Conservation (phyloP, 2,888 invertebrate genomes). For the Nyleta sp. region DNA sequence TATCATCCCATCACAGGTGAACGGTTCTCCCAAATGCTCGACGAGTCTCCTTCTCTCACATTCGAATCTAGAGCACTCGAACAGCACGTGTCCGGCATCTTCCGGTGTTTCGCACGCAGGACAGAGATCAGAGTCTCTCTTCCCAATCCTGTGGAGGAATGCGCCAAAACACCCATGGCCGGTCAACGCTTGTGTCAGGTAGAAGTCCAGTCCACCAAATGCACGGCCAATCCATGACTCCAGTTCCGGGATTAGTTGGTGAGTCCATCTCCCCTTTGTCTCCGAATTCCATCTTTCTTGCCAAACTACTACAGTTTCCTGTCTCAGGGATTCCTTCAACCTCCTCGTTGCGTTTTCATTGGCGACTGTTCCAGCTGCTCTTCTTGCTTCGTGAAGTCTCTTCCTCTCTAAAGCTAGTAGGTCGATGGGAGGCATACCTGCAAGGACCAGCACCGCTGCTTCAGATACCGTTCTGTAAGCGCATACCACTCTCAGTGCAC, state of each 20-base stretch:
- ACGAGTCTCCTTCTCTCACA: not conserved
- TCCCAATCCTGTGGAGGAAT: constrained; percentile 22
- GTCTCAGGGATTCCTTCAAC: not conserved
- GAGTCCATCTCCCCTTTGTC: constrained; percentile 52
- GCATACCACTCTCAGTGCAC: constrained; percentile 49
- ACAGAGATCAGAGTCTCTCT: not conserved
- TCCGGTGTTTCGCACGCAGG: constrained; percentile 6
- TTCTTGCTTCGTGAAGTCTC: not conserved
- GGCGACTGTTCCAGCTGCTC: not conserved
- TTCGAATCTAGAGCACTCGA: constrained; percentile 47
- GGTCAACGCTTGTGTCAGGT: not conserved
- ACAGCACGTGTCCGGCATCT: constrained; percentile 52
- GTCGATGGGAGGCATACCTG: constrained; percentile 46
- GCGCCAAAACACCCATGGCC: constrained; percentile 48
- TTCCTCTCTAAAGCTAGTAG: constrained; percentile 45
- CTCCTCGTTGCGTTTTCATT: not conserved
- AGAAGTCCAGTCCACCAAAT: not conserved
- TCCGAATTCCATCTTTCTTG: not conserved
- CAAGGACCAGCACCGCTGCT: constrained; percentile 21
- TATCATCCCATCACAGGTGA: not conserved
- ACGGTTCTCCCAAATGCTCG: not conserved
- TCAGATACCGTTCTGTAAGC: constrained; percentile 61
- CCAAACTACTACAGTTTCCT: not conserved
- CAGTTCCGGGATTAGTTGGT: constrained; percentile 27
- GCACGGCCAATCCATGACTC: not conserved